Evolutionary conservation across 2,797 vertebrate genomes (phyloP).

Genomic region (Scleropages formosus): DNA sequence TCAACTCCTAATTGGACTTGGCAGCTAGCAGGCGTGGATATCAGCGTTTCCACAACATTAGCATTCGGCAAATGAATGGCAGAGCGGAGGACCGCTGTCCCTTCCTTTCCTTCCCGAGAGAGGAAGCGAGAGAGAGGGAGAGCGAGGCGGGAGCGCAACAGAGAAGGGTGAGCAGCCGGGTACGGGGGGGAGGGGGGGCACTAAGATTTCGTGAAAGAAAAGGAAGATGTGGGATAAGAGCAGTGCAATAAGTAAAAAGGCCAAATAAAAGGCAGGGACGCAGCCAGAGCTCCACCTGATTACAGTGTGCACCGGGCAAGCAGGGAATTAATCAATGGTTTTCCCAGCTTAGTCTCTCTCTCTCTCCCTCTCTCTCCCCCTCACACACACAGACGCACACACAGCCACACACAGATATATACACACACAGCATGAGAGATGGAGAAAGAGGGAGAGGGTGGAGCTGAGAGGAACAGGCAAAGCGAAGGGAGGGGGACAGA

Average conservation of each 20-base stretch:
- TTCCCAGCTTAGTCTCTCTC: conserved; percentile 24
- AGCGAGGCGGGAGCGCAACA: conserved; percentile 8
- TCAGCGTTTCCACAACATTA: conserved; percentile 46
- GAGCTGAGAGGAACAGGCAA: not conserved
- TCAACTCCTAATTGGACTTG: conserved; percentile 52
- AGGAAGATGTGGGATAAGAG: conserved; percentile 29
- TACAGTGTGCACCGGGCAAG: conserved; percentile 45
- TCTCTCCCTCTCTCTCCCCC: not conserved
- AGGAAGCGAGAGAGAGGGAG: not conserved
- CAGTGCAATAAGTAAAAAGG: not conserved
- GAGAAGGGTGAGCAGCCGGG: conserved; percentile 31
- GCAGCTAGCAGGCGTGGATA: conserved; percentile 46
- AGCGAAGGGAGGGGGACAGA: not conserved
- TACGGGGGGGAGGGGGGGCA: conserved; percentile 17
- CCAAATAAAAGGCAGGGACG: conserved; percentile 34
- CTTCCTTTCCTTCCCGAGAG: conserved; percentile 22
- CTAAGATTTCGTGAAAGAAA: not conserved
- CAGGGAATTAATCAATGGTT: conserved; percentile 55
- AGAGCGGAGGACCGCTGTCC: conserved; percentile 22
- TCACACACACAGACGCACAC: not conserved
- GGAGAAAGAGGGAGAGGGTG: conserved; percentile 1
- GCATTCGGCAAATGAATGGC: conserved; percentile 49
- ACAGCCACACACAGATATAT: conserved; percentile 25
- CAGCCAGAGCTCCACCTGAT: conserved; percentile 39
- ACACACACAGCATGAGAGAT: conserved; percentile 16